Percentiles rank a stretch among this genome's conserved stretches.
These are phyloP conservation scores for Alethe diademata DNA, from an alignment of 2,113 vertebrate species.

Conservation along the genomic window DNA sequence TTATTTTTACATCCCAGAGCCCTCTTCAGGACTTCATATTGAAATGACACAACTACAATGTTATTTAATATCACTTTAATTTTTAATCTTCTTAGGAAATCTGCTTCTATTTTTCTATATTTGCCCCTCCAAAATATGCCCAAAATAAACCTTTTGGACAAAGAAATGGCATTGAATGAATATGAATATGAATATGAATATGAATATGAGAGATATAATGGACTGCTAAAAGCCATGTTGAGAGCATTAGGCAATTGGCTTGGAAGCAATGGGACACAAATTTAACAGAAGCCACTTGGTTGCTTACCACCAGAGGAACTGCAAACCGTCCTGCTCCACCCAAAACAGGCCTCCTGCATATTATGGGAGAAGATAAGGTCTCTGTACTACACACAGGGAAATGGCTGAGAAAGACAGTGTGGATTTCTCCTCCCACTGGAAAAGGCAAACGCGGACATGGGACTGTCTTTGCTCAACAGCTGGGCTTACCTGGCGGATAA, in stretches of 20 bases:
- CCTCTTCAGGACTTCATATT: background rate
- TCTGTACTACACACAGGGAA: background rate
- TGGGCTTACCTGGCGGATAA: background rate
- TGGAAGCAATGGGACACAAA: background rate
- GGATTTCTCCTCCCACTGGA: background rate
- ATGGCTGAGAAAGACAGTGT: background rate
- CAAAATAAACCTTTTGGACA: background rate
- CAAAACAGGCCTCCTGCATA: background rate
- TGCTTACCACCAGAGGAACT: background rate
- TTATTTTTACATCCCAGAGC: conserved; percentile 25
- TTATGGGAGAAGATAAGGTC: background rate
- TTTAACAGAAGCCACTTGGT: background rate
- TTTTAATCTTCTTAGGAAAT: background rate
- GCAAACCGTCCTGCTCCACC: background rate
- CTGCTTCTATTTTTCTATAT: background rate
- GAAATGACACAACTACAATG: background rate
- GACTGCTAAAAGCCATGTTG: background rate
- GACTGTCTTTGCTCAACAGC: background rate
- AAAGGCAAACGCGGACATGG: background rate
- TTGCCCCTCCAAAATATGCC: background rate
- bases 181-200: too few species aligned
- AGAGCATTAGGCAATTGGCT: background rate
- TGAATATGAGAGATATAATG: background rate
- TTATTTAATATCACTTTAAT: background rate
- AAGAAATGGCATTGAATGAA: background rate